Evolutionary conservation across 2,888 invertebrate genomes (phyloP), one percentile per base, ranked within the genome.

Genomic region (Noctua fimbriata): DNA sequence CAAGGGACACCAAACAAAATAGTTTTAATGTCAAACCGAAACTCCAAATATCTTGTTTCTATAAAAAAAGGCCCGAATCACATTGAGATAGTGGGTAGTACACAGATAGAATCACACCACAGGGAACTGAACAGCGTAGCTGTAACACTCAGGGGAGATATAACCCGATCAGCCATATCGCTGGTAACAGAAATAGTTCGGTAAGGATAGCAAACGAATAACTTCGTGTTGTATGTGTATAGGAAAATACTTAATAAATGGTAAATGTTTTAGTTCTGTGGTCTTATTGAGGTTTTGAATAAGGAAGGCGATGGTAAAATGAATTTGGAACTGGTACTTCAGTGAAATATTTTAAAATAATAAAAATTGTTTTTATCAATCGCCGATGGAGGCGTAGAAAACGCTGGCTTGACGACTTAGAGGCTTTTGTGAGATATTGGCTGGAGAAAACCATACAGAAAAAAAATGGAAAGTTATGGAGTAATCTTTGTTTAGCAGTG

Each of bases 161-260:
- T 87, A 90, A 89, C 88, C 89, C 83, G 82, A 88, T 88, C 87
- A 82, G 80, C 71, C 41, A 67, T 82, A 83, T 82, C 81, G 78
- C 77, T 77, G 79, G 81, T 85, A 82, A 83, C 84, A 78, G 76
- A 79, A 89, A 86, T 86, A 84, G 80, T 87, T 89, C 82, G 79
- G 87, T 83, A 87, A 85, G 87, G 79, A 74, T 82, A 75, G 69
- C 58, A 55, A 71, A 82, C 73, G 70, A 85, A 85, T 85, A 83
- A 89, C 81, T 84, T 79, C 79, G 74, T 87, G 81, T 79, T 66
- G 69, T 83, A 78, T 70, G 63, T 70, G 63, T 81, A 65, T 65
- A 67, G 52, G 84, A 78, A 81, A 76, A 78, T 79, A 63, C n/a
- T 41, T 81, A 66, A 78, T 82, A 84, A 81, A 87, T 73, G 79